These are phyloP conservation scores for Drosophila orena DNA, from an alignment of 1,140 invertebrate species.

Conservation along the genomic window DNA sequence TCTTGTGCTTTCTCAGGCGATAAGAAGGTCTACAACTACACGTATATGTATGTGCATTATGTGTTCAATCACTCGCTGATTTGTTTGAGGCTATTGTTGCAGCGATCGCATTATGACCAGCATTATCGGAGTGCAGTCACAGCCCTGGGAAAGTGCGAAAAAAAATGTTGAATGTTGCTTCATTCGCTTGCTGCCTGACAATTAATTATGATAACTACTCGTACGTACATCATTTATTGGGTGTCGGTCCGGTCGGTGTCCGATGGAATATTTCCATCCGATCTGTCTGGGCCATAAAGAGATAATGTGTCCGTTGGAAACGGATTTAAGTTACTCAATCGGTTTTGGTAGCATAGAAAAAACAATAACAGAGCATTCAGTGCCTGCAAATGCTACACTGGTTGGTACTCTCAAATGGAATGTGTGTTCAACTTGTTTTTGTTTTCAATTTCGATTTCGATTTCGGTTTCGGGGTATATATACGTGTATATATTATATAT, in stretches of 20 bases:
- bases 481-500: too few relatives aligned
- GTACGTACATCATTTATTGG: constrained; percentile 54
- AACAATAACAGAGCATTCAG: constrained; percentile 21
- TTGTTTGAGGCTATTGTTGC: constrained; percentile 45
- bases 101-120: constrained; percentile 12
- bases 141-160: constrained; percentile 69
- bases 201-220: constrained; percentile 66
- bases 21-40: constrained; percentile 39
- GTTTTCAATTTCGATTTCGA: constrained; percentile 41
- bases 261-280: constrained; percentile 67
- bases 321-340: constrained; percentile 6
- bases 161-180: constrained; percentile 58
- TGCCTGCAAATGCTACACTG: constrained; percentile 1
- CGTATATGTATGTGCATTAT: constrained; percentile 56
- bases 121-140: constrained; percentile 48
- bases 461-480: constrained; percentile 6
- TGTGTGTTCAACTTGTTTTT: constrained; percentile 63
- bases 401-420: constrained; percentile 63
- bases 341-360: constrained; percentile 12
- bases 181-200: constrained; percentile 26
- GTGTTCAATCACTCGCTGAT: constrained; percentile 58
- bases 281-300: constrained; percentile 35
- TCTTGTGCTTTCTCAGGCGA: constrained; percentile 57
- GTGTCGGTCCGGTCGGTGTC: constrained; percentile 15
- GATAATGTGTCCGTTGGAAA: constrained; percentile 43